Evolutionary conservation across 2,113 vertebrate species (phyloP).

Genomic region (Castor canadensis): DNA sequence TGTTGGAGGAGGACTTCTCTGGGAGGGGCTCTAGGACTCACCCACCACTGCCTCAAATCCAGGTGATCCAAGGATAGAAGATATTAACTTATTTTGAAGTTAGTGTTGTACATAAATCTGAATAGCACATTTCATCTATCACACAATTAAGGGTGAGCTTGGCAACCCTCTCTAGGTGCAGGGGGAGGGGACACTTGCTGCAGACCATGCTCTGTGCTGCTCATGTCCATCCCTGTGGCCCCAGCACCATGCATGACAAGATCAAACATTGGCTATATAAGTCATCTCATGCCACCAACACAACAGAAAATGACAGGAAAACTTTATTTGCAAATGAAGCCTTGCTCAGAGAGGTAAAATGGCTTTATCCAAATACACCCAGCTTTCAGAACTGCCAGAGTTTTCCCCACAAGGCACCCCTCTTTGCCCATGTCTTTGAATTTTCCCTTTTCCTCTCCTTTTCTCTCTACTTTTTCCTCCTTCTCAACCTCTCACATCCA

Average conservation of each 20-base stretch:
- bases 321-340: not conserved
- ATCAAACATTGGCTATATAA: not conserved
- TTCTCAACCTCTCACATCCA: not conserved
- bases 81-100: constrained; percentile 75
- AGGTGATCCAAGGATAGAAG: constrained; percentile 47
- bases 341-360: not conserved
- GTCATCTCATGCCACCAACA: not conserved
- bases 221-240: not conserved
- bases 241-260: not conserved
- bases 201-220: not conserved
- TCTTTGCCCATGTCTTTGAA: not conserved
- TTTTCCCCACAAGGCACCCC: not conserved
- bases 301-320: not conserved
- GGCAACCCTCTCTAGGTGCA: not conserved
- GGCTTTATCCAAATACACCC: not conserved
- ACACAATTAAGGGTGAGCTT: constrained; percentile 47
- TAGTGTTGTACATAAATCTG: constrained; percentile 66
- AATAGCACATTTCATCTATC: constrained; percentile 72
- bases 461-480: not conserved
- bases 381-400: not conserved
- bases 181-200: not conserved
- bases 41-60: not conserved
- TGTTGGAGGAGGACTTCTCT: not conserved
- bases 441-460: not conserved
- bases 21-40: not conserved